Percentiles rank a stretch among this genome's conserved stretches.
These are phyloP conservation scores for Lycodopsis pacificus DNA, from an alignment of 2,797 vertebrate species.

Conservation along the genomic window DNA sequence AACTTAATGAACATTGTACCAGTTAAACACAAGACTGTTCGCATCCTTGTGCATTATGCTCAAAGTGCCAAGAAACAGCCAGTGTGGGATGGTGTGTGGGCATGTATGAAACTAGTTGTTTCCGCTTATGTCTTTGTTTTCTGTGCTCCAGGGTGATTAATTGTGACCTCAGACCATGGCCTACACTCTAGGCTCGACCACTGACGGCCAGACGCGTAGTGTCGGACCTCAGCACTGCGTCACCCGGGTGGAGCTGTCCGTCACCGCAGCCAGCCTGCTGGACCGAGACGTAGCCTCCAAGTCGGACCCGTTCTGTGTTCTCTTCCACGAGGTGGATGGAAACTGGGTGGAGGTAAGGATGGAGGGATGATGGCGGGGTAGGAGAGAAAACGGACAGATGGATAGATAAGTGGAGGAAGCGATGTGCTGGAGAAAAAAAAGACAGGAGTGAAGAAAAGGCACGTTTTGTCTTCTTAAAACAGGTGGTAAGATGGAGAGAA, in stretches of 20 bases:
- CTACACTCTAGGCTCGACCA: slow-evolving; percentile 83
- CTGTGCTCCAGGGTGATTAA: slow-evolving; percentile 74
- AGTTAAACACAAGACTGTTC: background rate
- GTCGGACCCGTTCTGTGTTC: slow-evolving; percentile 98
- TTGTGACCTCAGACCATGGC: slow-evolving; percentile 87
- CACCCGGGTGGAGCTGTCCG: slow-evolving; percentile 93
- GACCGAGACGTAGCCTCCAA: slow-evolving; percentile 98
- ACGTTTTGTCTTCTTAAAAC: slow-evolving; percentile 10
- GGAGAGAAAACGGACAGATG: background rate
- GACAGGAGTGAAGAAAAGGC: background rate
- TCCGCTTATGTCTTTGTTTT: slow-evolving; percentile 1
- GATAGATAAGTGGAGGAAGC: background rate
- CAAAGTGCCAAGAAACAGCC: slow-evolving; percentile 2
- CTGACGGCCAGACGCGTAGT: slow-evolving; percentile 67
- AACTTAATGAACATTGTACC: background rate
- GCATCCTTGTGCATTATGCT: background rate
- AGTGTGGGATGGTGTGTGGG: background rate
- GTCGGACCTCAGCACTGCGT: slow-evolving; percentile 90
- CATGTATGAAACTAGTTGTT: background rate
- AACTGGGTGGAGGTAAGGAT: slow-evolving; percentile 93
- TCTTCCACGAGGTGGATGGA: slow-evolving; percentile 92
- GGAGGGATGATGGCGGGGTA: background rate
- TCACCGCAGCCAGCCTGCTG: slow-evolving; percentile 92
- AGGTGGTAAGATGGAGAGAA: slow-evolving; percentile 1
- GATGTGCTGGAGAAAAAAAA: background rate